These are phyloP conservation scores for Dendronephthya gigantea DNA, from an alignment of 64 coral and sea anemone genomes.

Conservation along the genomic window DNA sequence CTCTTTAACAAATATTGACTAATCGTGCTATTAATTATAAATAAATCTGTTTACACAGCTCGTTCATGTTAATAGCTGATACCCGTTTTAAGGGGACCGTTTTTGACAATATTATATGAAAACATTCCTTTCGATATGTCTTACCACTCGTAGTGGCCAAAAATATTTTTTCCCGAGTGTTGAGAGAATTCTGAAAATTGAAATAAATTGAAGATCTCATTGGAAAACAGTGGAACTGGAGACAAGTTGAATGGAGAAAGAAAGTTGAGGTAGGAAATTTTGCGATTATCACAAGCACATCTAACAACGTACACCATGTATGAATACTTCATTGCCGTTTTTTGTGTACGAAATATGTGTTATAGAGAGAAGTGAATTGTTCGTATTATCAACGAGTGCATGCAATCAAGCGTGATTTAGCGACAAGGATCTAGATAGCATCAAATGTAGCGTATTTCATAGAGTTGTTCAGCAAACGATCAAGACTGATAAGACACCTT, in stretches of 20 bases:
- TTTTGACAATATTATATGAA: not conserved
- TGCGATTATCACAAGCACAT: not conserved
- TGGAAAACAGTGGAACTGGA: no score
- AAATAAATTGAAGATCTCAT: not conserved
- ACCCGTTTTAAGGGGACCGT: not conserved
- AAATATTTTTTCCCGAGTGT: not conserved
- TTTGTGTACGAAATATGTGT: no score
- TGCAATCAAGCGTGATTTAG: not conserved
- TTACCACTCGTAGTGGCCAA: not conserved
- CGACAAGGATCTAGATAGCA: not conserved
- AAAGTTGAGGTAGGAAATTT: not conserved
- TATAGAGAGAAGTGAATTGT: not conserved
- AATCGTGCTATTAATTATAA: slow-evolving; percentile 9
- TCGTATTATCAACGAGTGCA: not conserved
- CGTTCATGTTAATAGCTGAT: not conserved
- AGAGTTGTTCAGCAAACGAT: not conserved
- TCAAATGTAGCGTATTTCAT: not conserved
- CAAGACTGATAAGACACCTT: slow-evolving; percentile 1
- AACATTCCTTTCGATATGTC: not conserved
- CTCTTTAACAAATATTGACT: not conserved
- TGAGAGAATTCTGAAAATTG: not conserved
- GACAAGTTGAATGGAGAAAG: not conserved
- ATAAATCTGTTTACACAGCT: not conserved
- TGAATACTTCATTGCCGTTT: no score
- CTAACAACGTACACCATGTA: not conserved